Percentiles rank a stretch among this genome's conserved stretches.
Evolutionary conservation across 2,888 invertebrate species (phyloP).

Genomic region (Julus scanicus): DNA sequence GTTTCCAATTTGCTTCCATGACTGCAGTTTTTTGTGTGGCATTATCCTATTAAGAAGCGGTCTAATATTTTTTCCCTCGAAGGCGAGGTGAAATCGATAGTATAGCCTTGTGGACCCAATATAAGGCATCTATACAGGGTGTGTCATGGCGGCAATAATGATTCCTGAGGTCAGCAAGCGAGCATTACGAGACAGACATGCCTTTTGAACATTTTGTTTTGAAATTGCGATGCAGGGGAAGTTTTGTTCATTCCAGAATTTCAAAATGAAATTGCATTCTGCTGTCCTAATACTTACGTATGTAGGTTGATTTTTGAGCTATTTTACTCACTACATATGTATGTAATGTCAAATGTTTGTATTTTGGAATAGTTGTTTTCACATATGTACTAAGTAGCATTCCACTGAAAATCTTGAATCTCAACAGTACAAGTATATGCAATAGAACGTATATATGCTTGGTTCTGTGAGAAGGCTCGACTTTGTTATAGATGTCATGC

Average conservation of each 20-base stretch:
- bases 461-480: no score
- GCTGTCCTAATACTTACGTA: no score
- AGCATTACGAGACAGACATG: neutral
- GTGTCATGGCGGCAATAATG: neutral
- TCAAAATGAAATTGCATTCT: no score
- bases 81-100: conserved; percentile 19
- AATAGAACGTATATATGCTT: no score
- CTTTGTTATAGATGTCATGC: no score
- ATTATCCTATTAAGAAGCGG: conserved; percentile 39
- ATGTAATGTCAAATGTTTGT: no score
- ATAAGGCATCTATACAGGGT: neutral
- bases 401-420: no score
- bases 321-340: no score
- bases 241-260: neutral
- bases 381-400: no score
- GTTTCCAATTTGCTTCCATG: conserved; percentile 42
- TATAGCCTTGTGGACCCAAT: neutral
- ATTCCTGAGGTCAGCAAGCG: neutral
- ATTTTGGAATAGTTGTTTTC: no score
- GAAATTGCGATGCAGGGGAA: neutral
- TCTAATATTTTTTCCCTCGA: conserved; percentile 22
- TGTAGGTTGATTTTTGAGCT: no score
- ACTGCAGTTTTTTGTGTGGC: conserved; percentile 30
- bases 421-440: no score
- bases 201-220: neutral